These are phyloP conservation scores for Apostichopus parvimensis DNA, from an alignment of 35 echinoderm and acorn worm species.

Conservation along the genomic window DNA sequence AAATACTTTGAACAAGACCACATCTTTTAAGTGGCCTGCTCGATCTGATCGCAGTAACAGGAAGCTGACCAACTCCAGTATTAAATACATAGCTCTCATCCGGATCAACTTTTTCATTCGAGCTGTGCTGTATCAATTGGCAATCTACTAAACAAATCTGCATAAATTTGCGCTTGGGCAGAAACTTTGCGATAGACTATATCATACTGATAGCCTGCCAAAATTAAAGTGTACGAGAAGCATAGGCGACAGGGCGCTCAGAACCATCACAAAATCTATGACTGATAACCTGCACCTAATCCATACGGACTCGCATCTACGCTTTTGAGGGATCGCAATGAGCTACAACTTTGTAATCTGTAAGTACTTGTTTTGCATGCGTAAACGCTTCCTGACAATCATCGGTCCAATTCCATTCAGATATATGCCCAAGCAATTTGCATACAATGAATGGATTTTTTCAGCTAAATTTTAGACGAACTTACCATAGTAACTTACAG, in stretches of 20 bases:
- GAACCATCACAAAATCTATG: conserved; percentile 12
- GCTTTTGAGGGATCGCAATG: conserved; percentile 23
- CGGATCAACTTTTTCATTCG: not conserved
- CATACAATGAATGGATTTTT: not conserved
- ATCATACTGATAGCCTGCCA: conserved; percentile 54
- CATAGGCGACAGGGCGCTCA: conserved; percentile 64
- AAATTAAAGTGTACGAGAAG: conserved; percentile 43
- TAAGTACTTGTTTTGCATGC: not conserved
- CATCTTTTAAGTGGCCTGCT: conserved; percentile 18
- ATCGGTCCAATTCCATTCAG: not conserved
- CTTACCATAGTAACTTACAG: conserved; percentile 58
- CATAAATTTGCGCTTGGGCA: conserved; percentile 58
- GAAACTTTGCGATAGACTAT: conserved; percentile 26
- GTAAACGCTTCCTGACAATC: conserved; percentile 17
- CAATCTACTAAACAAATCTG: conserved; percentile 44
- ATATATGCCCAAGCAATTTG: not conserved
- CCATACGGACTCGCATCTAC: not conserved
- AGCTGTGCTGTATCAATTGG: not conserved
- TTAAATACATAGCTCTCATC: conserved; percentile 34
- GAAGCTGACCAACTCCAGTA: conserved; percentile 43
- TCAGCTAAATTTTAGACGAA: conserved; percentile 32
- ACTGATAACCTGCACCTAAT: not conserved
- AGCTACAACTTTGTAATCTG: not conserved
- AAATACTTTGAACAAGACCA: conserved; percentile 16
- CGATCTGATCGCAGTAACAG: conserved; percentile 41